phyloP scores from a whole-genome alignment of 2,113 vertebrate species.

The Sminthopsis crassicaudata region DNA sequence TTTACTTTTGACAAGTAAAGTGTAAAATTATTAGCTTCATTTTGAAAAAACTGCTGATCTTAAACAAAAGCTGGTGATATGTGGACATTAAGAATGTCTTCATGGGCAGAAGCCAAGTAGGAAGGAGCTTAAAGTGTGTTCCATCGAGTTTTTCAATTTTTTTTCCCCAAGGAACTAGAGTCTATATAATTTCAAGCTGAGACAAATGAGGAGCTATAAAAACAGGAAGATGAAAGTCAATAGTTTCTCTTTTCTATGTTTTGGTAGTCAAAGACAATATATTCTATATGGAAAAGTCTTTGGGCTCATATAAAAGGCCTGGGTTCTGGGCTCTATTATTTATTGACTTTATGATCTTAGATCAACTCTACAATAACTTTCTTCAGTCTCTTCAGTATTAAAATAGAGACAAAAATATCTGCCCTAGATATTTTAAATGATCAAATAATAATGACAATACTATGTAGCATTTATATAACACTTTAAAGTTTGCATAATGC shows the following conservation, averaged over 20 bases:
- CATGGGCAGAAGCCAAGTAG: background rate
- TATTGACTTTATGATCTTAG: background rate
- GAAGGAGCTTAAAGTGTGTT: background rate
- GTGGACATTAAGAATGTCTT: background rate
- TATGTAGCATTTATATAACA: background rate
- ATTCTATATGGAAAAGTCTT: background rate
- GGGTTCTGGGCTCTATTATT: background rate
- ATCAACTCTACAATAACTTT: background rate
- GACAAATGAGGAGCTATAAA: background rate
- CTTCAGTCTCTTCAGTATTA: background rate
- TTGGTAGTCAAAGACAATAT: background rate
- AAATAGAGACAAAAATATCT: background rate
- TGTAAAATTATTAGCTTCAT: background rate
- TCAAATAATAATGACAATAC: background rate
- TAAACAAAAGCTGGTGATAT: background rate
- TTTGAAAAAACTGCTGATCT: background rate
- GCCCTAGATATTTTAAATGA: background rate
- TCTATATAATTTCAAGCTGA: background rate
- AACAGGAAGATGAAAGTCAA: background rate
- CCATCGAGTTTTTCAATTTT: background rate
- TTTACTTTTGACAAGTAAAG: conserved; percentile 12
- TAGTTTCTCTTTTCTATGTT: background rate
- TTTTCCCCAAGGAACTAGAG: background rate
- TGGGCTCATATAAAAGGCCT: background rate
- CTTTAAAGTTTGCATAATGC: background rate